Conservation (phyloP, 1,140 invertebrate species). For the Augochlora pura region DNA sequence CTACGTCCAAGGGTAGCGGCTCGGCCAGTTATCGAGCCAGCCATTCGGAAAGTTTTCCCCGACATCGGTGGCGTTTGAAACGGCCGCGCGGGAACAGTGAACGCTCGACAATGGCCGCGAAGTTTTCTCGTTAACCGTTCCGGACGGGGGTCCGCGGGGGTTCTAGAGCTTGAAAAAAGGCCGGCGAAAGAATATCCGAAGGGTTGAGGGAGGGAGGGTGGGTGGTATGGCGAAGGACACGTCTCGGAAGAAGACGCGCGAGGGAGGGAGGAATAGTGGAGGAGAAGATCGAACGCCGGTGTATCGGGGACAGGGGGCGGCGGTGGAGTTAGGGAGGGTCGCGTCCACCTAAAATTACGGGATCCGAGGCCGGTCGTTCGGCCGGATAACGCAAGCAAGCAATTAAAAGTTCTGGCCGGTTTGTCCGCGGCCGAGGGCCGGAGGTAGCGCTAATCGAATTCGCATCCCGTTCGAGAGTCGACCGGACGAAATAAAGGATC, state of each 20-base stretch:
- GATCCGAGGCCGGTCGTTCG: not conserved
- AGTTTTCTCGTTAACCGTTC: conserved; percentile 42
- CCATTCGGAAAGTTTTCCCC: not conserved
- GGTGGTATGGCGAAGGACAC: not conserved
- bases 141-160: too few species aligned
- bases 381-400: conserved; percentile 33
- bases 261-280: too few species aligned
- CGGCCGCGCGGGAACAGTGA: not conserved
- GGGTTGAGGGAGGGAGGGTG: too few species aligned
- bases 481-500: not conserved
- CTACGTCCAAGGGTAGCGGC: too few species aligned
- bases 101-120: not conserved
- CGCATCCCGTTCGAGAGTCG: conserved; percentile 1
- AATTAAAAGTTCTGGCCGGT: conserved; percentile 37
- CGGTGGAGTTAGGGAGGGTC: too few species aligned
- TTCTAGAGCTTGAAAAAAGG: too few species aligned
- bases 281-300: too few species aligned
- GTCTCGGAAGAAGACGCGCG: not conserved
- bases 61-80: conserved; percentile 19
- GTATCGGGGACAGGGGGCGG: too few species aligned
- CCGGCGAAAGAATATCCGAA: not conserved
- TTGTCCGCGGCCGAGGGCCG: not conserved
- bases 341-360: not conserved
- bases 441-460: conserved; percentile 33
- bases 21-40: not conserved